Conservation (phyloP, 2,888 invertebrate species). For the Nephrocerus scutellatus region DNA sequence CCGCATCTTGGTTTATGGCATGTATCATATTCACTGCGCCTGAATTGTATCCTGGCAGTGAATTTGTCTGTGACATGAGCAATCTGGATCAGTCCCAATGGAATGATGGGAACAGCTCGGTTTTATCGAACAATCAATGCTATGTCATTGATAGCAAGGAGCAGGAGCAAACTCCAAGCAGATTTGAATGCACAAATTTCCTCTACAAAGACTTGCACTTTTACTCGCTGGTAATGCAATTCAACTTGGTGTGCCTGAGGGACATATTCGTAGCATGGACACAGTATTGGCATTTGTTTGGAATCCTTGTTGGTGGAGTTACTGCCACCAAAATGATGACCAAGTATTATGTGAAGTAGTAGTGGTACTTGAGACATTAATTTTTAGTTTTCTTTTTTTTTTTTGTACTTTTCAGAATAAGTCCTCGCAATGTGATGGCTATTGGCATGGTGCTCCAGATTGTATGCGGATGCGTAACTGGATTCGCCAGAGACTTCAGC, state of each 20-base stretch:
- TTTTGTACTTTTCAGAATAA: constrained; percentile 30
- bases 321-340: constrained; percentile 45
- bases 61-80: constrained; percentile 34
- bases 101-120: neutral
- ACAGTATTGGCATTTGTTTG: constrained; percentile 49
- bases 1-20: constrained; percentile 51
- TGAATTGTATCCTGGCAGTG: constrained; percentile 35
- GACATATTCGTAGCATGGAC: constrained; percentile 48
- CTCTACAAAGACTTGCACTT: constrained; percentile 35
- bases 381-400: neutral
- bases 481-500: constrained; percentile 42
- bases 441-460: constrained; percentile 46
- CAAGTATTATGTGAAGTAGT: constrained; percentile 30
- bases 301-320: constrained; percentile 47
- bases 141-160: constrained; percentile 27
- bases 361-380: neutral
- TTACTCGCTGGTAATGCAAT: constrained; percentile 45
- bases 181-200: constrained; percentile 33
- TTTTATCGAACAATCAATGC: constrained; percentile 35
- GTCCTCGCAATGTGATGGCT: constrained; percentile 45
- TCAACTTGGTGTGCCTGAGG: constrained; percentile 46
- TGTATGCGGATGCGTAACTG: constrained; percentile 44
- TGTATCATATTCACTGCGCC: constrained; percentile 50
- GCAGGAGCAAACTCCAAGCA: constrained; percentile 6
- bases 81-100: constrained; percentile 24